Conservation (phyloP, 2,888 invertebrate genomes). For the Polydrusus cervinus region DNA sequence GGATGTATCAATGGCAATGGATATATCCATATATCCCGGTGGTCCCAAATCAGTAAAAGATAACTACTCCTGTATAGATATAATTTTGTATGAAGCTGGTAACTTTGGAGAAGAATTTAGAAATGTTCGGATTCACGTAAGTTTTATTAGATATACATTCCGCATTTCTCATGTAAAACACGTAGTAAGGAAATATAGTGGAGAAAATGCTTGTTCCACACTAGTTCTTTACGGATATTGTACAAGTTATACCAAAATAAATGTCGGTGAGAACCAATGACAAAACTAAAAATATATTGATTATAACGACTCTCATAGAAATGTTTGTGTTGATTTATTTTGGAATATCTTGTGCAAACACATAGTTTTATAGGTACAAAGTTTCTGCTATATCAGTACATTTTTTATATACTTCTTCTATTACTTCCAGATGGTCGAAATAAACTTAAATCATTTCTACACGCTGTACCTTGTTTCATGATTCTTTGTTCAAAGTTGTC, state of each 20-base stretch:
- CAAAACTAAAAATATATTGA: too few species aligned
- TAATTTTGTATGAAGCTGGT: too few species aligned
- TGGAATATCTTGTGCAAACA: not conserved
- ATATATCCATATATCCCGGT: too few species aligned
- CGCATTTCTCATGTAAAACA: not conserved
- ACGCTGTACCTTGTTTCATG: not conserved
- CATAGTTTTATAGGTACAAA: not conserved
- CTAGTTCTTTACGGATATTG: not conserved
- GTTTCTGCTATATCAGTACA: not conserved
- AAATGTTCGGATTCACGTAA: too few species aligned
- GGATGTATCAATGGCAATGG: too few species aligned
- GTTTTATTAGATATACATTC: constrained; percentile 3
- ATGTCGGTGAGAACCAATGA: not conserved
- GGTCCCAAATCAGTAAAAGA: too few species aligned
- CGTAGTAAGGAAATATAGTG: not conserved
- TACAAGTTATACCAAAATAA: constrained; percentile 2
- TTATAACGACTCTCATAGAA: not conserved
- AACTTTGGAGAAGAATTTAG: too few species aligned
- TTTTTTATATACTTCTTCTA: not conserved
- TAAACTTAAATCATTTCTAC: too few species aligned
- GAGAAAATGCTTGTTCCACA: not conserved
- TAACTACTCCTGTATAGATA: too few species aligned
- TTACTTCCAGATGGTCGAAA: too few species aligned
- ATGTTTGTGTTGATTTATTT: not conserved
- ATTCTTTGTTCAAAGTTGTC: not conserved